Conservation (phyloP, 2,888 invertebrate genomes). For the Dolichomitus sp. region DNA sequence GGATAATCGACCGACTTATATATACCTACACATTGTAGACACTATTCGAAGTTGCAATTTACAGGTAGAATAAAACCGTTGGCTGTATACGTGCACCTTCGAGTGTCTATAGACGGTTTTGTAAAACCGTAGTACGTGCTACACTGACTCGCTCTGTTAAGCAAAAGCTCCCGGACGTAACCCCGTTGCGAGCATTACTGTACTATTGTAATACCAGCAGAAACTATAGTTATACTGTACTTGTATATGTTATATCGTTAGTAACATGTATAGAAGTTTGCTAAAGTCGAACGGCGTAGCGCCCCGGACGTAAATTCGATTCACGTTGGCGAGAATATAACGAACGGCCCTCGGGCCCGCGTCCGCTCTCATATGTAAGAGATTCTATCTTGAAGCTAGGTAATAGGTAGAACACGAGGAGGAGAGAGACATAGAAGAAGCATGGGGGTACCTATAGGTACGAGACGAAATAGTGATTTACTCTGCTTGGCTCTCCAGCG, state of each 20-base stretch:
- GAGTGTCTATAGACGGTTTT: conserved; percentile 13
- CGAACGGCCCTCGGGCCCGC: conserved; percentile 5
- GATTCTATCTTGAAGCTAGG: conserved; percentile 30
- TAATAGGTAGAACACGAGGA: conserved; percentile 4
- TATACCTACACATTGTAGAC: conserved; percentile 2
- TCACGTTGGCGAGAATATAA: conserved; percentile 17
- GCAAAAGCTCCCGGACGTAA: conserved; percentile 60
- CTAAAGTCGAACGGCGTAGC: not conserved
- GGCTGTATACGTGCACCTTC: not conserved
- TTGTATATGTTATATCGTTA: not conserved
- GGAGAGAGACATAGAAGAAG: not conserved
- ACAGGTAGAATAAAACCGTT: conserved; percentile 15
- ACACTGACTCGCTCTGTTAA: conserved; percentile 56
- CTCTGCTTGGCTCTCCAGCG: conserved; percentile 1
- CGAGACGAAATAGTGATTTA: conserved; percentile 1
- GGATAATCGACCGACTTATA: conserved; percentile 46
- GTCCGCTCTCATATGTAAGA: not conserved
- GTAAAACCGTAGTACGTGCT: conserved; percentile 56
- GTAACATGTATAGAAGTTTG: not conserved
- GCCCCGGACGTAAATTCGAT: conserved; percentile 23
- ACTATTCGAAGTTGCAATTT: conserved; percentile 13
- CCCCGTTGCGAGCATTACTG: conserved; percentile 48
- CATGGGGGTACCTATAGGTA: not conserved
- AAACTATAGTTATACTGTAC: not conserved
- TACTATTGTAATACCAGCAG: conserved; percentile 19